Percentiles rank a stretch among this genome's conserved stretches.
Evolutionary conservation across 2,113 vertebrate species (phyloP).

Genomic region (Varanus komodoensis): DNA sequence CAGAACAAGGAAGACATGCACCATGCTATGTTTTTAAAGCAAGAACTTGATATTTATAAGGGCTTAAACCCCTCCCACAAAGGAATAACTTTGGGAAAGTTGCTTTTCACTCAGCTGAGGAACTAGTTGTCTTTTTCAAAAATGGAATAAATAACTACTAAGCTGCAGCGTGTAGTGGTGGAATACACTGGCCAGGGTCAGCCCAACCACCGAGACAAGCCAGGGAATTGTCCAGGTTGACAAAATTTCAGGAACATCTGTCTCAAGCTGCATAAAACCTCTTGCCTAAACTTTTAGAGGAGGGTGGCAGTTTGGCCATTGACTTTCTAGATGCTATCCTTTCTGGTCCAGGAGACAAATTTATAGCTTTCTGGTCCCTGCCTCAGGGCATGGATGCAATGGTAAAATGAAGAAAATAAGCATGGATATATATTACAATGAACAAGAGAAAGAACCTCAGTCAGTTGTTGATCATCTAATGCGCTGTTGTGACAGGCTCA

Average conservation of each 20-base stretch:
- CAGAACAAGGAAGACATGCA: neutral
- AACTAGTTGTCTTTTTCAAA: neutral
- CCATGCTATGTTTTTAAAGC: neutral
- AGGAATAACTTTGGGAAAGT: neutral
- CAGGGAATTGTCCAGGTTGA: neutral
- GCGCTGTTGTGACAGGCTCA: too few species aligned
- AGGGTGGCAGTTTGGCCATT: neutral
- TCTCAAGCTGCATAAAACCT: neutral
- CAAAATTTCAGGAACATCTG: neutral
- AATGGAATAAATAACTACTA: slow-evolving; percentile 9
- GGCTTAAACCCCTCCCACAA: neutral
- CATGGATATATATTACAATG: neutral
- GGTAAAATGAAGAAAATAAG: neutral
- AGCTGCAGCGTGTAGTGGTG: neutral
- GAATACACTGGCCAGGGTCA: neutral
- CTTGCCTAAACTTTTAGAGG: neutral
- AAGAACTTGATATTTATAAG: neutral
- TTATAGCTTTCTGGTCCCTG: neutral
- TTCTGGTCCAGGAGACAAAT: neutral
- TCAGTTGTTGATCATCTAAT: neutral
- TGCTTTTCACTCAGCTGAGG: neutral
- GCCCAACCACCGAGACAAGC: neutral
- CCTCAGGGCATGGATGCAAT: neutral
- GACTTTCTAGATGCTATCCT: neutral
- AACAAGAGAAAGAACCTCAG: neutral